A percentile compares a stretch with the other conserved stretches of the same genome.
Evolutionary conservation across 1,140 invertebrate genomes (phyloP).

Genomic region (Drosophila tsacasi): DNA sequence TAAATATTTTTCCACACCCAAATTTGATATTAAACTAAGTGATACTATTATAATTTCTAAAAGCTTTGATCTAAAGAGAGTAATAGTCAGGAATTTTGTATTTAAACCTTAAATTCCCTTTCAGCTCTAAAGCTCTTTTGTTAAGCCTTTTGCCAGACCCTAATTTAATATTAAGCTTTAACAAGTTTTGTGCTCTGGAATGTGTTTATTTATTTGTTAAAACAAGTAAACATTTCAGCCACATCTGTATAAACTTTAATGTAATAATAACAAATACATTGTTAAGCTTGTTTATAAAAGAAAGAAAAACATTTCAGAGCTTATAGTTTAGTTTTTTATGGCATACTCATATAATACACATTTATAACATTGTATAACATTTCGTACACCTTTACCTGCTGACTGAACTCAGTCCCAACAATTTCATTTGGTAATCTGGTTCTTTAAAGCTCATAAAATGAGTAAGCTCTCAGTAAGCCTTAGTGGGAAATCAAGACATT

Average conservation of each 20-base stretch:
- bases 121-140: neutral
- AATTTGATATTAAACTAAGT: neutral
- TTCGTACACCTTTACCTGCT: conserved; percentile 9
- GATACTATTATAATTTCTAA: too few species aligned
- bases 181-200: neutral
- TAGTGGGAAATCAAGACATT: conserved; percentile 63
- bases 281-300: neutral
- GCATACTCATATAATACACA: neutral
- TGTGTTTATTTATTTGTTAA: neutral
- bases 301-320: neutral
- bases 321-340: neutral
- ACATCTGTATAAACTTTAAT: too few species aligned
- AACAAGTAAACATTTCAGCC: neutral
- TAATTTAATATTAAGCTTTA: neutral
- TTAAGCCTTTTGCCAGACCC: neutral
- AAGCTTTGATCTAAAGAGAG: neutral
- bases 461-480: conserved; percentile 42
- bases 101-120: too few species aligned
- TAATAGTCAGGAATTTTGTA: too few species aligned
- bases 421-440: conserved; percentile 33
- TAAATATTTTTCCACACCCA: rapidly evolving
- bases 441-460: conserved; percentile 51
- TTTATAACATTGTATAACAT: conserved; percentile 6
- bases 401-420: conserved; percentile 1
- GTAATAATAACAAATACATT: neutral